Conservation (phyloP, 2,888 invertebrate species). For the Neelides folsomi region DNA sequence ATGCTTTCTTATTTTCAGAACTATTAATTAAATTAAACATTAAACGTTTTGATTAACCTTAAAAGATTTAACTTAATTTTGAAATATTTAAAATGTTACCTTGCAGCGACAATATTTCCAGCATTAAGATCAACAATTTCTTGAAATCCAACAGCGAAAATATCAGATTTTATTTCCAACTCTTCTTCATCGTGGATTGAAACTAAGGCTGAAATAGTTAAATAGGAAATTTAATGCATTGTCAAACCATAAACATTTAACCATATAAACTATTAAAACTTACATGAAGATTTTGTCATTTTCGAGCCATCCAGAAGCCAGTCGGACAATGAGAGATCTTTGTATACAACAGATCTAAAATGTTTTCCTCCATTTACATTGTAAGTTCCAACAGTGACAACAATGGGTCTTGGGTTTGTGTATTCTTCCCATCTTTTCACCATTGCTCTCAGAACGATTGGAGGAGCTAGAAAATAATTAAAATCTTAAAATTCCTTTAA, state of each 20-base stretch:
- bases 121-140: constrained; percentile 99
- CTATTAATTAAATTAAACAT: constrained; percentile 39
- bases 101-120: constrained; percentile 91
- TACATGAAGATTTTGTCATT: constrained; percentile 41
- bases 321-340: constrained; percentile 69
- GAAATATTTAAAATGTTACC: constrained; percentile 39
- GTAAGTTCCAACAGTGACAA: constrained; percentile 87
- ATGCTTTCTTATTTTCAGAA: constrained; percentile 79
- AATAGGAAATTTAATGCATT: no score
- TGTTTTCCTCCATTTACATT: constrained; percentile 99
- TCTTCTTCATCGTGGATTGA: constrained; percentile 35
- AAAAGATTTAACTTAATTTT: not conserved
- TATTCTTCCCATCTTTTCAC: constrained; percentile 70
- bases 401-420: constrained; percentile 53
- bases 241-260: no score
- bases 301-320: constrained; percentile 78
- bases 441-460: constrained; percentile 68
- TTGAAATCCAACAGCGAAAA: constrained; percentile 96
- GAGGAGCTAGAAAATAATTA: constrained; percentile 48
- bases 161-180: constrained; percentile 53
- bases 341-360: constrained; percentile 89
- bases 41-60: not conserved
- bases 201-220: constrained; percentile 38
- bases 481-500: not conserved
- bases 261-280: constrained; percentile 14